phyloP scores from a whole-genome alignment of 2,888 invertebrate species.

The Tinea trinotella region DNA sequence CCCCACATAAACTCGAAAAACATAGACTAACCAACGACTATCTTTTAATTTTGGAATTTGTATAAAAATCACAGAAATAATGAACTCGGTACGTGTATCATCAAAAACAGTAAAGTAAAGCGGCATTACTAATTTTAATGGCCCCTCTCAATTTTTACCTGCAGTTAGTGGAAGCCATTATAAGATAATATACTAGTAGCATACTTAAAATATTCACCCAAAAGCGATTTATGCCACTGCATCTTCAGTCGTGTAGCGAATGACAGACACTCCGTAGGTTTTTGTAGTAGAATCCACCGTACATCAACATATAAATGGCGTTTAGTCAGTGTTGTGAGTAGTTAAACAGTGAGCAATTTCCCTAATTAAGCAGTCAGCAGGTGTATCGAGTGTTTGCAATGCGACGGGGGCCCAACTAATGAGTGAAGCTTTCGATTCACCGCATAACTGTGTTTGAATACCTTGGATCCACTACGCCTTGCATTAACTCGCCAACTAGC shows the following conservation, averaged over 20 bases:
- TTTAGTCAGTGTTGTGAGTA: slow-evolving; percentile 25
- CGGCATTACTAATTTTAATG: too few species aligned
- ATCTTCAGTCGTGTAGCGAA: background rate
- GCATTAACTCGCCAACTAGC: slow-evolving; percentile 6
- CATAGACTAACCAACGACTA: too few species aligned
- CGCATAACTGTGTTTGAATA: slow-evolving; percentile 16
- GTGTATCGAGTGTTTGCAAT: slow-evolving; percentile 41
- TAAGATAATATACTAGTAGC: background rate
- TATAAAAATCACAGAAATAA: too few species aligned
- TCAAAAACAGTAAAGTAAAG: too few species aligned
- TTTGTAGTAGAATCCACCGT: background rate
- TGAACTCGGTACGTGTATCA: too few species aligned
- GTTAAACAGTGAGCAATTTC: slow-evolving; percentile 47
- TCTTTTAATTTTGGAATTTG: too few species aligned
- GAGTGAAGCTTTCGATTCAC: slow-evolving; percentile 17
- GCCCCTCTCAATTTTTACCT: background rate
- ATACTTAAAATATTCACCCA: background rate
- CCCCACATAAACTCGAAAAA: too few species aligned
- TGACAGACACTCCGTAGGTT: background rate
- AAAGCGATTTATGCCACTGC: background rate
- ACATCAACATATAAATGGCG: background rate
- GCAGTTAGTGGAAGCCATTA: background rate
- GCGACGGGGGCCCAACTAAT: slow-evolving; percentile 27
- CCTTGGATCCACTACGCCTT: slow-evolving; percentile 13
- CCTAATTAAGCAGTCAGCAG: slow-evolving; percentile 52